Conservation (phyloP, 1,140 invertebrate species). For the Calycopis cecrops region DNA sequence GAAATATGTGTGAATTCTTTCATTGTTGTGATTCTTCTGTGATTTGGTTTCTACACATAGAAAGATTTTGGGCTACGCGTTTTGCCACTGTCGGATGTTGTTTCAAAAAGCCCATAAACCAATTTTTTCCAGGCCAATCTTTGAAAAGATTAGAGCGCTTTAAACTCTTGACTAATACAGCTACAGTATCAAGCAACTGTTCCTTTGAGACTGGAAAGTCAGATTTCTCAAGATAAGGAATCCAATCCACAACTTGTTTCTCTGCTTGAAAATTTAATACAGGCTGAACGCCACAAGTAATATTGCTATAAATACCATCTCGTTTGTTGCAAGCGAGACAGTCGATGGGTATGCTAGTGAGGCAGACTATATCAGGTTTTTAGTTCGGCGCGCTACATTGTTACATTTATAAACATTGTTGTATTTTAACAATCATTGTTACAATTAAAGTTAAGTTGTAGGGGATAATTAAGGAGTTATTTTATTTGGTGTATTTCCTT, state of each 20-base stretch:
- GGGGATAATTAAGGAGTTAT: too few species aligned
- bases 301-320: too few species aligned
- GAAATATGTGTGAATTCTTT: constrained; percentile 1
- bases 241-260: background rate
- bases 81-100: background rate
- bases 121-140: background rate
- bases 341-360: too few species aligned
- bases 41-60: background rate
- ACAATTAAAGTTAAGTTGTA: too few species aligned
- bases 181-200: constrained; percentile 1
- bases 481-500: too few species aligned
- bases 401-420: too few species aligned
- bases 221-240: background rate
- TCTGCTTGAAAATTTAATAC: background rate
- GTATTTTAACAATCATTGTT: too few species aligned
- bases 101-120: background rate
- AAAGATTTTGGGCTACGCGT: background rate
- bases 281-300: constrained; percentile 8
- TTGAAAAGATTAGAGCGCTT: too few species aligned
- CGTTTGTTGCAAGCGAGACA: too few species aligned
- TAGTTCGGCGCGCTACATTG: too few species aligned
- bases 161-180: background rate
- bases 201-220: background rate
- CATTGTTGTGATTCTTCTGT: background rate
- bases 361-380: too few species aligned